These are phyloP conservation scores for Eutrigla gurnardus DNA, from an alignment of 2,797 vertebrate species.

Conservation along the genomic window DNA sequence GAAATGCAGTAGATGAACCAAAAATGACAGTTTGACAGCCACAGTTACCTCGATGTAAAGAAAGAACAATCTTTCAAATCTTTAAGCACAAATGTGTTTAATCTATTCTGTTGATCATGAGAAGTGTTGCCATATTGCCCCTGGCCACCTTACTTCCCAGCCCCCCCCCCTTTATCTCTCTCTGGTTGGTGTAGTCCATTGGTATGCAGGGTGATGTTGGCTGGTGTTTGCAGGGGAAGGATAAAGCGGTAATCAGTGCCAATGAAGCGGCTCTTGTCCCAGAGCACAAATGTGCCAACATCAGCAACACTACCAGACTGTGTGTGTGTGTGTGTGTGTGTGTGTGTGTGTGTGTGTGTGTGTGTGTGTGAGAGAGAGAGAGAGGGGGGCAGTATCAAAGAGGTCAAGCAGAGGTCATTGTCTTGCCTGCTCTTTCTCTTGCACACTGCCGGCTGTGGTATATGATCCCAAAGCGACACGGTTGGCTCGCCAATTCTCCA, in stretches of 20 bases:
- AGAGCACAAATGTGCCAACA: slow-evolving; percentile 80
- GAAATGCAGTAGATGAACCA: not conserved
- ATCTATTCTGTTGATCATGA: not conserved
- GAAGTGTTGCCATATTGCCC: not conserved
- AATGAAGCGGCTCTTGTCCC: slow-evolving; percentile 79
- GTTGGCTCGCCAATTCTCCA: slow-evolving; percentile 8
- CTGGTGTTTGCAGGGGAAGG: slow-evolving; percentile 71
- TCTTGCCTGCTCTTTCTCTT: slow-evolving; percentile 37
- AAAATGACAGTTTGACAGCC: not conserved
- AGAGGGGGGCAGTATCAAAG: slow-evolving; percentile 44
- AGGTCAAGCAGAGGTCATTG: slow-evolving; percentile 73
- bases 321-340: slow-evolving; percentile 46
- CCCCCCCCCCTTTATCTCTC: slow-evolving; percentile 29
- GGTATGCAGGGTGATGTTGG: slow-evolving; percentile 77
- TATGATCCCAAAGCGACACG: slow-evolving; percentile 33
- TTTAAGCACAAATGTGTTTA: not conserved
- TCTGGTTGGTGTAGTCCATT: slow-evolving; percentile 66
- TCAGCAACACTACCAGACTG: slow-evolving; percentile 75
- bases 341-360: slow-evolving; percentile 26
- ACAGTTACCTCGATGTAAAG: not conserved
- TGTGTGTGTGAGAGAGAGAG: slow-evolving; percentile 11
- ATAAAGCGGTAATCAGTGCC: slow-evolving; percentile 81
- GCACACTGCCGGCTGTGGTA: slow-evolving; percentile 27
- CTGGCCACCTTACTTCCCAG: not conserved
- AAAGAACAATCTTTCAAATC: not conserved